Evolutionary conservation across 1,140 invertebrate genomes (phyloP), one percentile per base, ranked within the genome.

Genomic region (Scaptomyza hsui): DNA sequence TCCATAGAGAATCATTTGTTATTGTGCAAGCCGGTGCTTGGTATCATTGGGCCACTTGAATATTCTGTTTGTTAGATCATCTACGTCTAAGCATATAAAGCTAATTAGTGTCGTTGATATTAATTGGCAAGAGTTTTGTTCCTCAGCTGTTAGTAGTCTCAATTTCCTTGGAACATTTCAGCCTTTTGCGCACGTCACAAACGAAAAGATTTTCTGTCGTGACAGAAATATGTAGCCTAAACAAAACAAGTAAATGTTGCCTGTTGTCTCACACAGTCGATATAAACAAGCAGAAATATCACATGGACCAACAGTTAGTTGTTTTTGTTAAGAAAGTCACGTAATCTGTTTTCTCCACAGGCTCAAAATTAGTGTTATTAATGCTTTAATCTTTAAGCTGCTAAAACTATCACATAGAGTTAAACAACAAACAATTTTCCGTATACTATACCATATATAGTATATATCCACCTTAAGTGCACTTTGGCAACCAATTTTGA

Each of bases 201-300:
- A n/a, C n/a, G 51, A 13, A n/a, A 39, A 35, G 59, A 53, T 72
- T 48, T 72, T 48, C 12, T 21, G 3, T n/a, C 2, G 16, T 10
- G 44, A 18, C n/a, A n/a, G n/a, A n/a, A n/a, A n/a, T n/a, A n/a
- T 32, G 21, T 71, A 32, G 57, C 57, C 45, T 64, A 63, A 76
- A 64, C 57, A 71, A 76, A 75, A 76, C 65, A 76, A 76, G 35
- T 26, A 24, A 52, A 13, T 48, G 16, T 13, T 26, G 21, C n/a
- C n/a, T n/a, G 15, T n/a, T 67, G 10, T 4, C 56, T 52, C 18
- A 56, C 5, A 9, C 13, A 47, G 32, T 24, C 62, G 29, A 35
- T 59, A 42, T 39, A 37, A 53, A 41, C 49, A 59, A 70, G 18
- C 26, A 48, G 52, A 59, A 64, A 41, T 44, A 41, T 56, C 6